These are phyloP conservation scores for Lichenostomus cassidix DNA, from an alignment of 2,113 vertebrate species.

Conservation along the genomic window DNA sequence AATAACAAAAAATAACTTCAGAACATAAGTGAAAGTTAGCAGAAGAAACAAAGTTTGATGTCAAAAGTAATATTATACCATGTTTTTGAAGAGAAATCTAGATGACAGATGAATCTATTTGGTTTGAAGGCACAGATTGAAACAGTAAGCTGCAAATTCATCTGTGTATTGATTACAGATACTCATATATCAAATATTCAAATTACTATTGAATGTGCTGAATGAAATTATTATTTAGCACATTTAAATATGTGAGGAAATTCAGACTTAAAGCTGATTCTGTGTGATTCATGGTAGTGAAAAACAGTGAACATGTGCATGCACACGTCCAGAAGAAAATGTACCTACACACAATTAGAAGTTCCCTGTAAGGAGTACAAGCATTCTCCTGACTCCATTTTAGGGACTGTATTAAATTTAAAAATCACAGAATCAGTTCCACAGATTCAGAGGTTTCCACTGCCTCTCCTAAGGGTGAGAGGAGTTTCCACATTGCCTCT, in stretches of 20 bases:
- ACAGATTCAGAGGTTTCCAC: neutral
- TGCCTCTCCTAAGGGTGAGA: neutral
- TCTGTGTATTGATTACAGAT: neutral
- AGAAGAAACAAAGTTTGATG: neutral
- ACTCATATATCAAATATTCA: neutral
- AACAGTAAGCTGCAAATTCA: neutral
- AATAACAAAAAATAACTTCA: neutral
- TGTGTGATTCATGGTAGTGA: neutral
- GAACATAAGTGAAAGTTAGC: neutral
- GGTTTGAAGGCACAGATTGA: neutral
- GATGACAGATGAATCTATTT: neutral
- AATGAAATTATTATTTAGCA: neutral
- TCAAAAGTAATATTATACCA: neutral
- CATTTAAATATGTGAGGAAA: neutral
- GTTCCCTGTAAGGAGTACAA: neutral
- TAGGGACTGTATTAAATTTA: neutral
- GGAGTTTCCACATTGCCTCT: neutral
- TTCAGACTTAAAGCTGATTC: neutral
- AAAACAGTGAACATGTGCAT: neutral
- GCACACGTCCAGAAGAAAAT: neutral
- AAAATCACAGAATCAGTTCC: neutral
- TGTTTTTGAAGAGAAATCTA: neutral
- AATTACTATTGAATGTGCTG: neutral
- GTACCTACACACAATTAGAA: neutral
- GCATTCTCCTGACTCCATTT: neutral